Conservation (phyloP, 2,888 invertebrate genomes). For the Opisthograptis luteolata region DNA sequence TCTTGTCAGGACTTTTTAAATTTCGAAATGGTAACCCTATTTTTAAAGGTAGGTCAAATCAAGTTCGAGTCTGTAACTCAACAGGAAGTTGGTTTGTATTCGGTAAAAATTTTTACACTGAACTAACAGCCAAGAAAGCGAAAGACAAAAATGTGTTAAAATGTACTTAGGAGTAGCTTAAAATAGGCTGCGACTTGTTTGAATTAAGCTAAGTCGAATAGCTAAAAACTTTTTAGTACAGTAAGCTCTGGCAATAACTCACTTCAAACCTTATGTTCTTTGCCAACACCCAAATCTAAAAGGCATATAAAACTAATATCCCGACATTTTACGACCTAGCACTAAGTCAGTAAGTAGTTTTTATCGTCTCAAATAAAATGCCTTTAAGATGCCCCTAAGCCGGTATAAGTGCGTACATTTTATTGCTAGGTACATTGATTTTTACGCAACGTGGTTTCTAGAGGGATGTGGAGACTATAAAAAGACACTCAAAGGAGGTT, state of each 20-base stretch:
- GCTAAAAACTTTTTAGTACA: background rate
- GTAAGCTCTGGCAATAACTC: background rate
- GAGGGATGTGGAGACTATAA: conserved; percentile 9
- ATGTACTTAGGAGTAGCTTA: too few relatives aligned
- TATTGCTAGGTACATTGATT: conserved; percentile 19
- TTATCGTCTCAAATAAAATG: conserved; percentile 19
- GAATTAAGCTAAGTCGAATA: too few relatives aligned
- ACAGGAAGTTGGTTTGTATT: too few relatives aligned
- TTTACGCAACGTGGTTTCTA: conserved; percentile 9
- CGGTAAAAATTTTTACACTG: too few relatives aligned
- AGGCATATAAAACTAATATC: conserved; percentile 14
- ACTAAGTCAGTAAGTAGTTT: conserved; percentile 17
- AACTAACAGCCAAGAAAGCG: too few relatives aligned
- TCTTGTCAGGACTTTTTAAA: too few relatives aligned
- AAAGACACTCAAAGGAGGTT: conserved; percentile 16
- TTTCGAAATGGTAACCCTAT: too few relatives aligned
- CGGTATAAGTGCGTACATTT: conserved; percentile 13
- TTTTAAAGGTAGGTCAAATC: too few relatives aligned
- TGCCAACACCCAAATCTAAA: background rate
- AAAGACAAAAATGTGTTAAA: too few relatives aligned
- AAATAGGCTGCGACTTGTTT: too few relatives aligned
- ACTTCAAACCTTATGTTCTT: background rate
- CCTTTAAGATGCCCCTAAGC: conserved; percentile 13
- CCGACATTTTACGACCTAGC: conserved; percentile 10
- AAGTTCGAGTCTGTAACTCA: too few relatives aligned